Evolutionary conservation across 2,113 vertebrate species (phyloP).

Genomic region (Clarias magur): DNA sequence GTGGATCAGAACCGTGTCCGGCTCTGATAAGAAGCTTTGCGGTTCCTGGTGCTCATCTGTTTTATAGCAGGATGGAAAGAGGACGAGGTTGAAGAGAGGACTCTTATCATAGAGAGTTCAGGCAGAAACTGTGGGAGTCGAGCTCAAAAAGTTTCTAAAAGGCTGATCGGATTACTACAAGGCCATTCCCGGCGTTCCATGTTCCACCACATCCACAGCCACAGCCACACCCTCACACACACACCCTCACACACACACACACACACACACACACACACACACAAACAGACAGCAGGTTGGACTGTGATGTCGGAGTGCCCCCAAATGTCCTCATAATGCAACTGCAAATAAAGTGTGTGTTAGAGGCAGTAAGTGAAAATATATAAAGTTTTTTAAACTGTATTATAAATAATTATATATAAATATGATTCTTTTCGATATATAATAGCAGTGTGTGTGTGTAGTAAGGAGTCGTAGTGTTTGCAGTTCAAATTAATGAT

Average conservation of each 20-base stretch:
- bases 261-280: slow-evolving; percentile 5
- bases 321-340: slow-evolving; percentile 41
- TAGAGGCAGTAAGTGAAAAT: not conserved
- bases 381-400: too few relatives aligned
- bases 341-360: slow-evolving; percentile 7
- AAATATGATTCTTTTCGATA: too few relatives aligned
- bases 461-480: not conserved
- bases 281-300: not conserved
- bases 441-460: not conserved
- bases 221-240: slow-evolving; percentile 17
- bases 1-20: slow-evolving; percentile 22
- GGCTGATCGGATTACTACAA: slow-evolving; percentile 9
- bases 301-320: slow-evolving; percentile 46
- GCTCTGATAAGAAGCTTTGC: slow-evolving; percentile 32
- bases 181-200: slow-evolving; percentile 4
- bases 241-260: slow-evolving; percentile 22
- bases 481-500: not conserved
- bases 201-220: slow-evolving; percentile 12
- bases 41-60: not conserved
- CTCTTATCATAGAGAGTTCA: not conserved
- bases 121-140: not conserved
- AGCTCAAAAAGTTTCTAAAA: not conserved
- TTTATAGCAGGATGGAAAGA: not conserved
- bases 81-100: too few relatives aligned
- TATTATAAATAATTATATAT: too few relatives aligned